These are phyloP conservation scores for Periophthalmodon schlosseri DNA, from an alignment of 2,113 vertebrate species.

Conservation along the genomic window DNA sequence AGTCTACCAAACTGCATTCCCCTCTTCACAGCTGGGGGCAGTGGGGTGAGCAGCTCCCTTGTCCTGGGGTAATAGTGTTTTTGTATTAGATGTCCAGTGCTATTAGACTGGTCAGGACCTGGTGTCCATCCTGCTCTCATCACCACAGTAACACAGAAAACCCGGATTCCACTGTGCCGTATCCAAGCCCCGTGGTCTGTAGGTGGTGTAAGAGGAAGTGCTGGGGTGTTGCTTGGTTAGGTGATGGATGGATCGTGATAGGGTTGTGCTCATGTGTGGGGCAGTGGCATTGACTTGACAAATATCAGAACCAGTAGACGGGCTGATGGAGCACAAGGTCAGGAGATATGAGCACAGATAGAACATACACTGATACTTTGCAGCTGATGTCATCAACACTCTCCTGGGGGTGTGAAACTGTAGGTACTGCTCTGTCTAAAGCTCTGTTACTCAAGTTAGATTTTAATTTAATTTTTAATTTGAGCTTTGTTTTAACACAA, in stretches of 20 bases:
- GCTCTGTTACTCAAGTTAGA: no score
- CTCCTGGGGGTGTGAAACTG: no score
- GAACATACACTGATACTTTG: neutral
- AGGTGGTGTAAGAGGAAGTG: constrained; percentile 1
- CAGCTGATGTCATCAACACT: no score
- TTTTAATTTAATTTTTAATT: no score
- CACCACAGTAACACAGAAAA: constrained; percentile 23
- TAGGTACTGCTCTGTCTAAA: no score
- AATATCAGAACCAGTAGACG: constrained; percentile 23
- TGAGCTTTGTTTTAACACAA: no score
- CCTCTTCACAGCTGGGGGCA: constrained; percentile 33
- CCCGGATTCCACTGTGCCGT: constrained; percentile 18
- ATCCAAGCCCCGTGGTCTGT: neutral
- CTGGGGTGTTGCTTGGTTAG: constrained; percentile 18
- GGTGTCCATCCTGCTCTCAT: constrained; percentile 48
- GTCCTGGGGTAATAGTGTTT: constrained; percentile 65
- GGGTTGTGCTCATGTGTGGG: constrained; percentile 28
- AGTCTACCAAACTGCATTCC: constrained; percentile 31
- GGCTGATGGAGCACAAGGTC: constrained; percentile 38
- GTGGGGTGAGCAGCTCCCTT: constrained; percentile 22
- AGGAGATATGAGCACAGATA: constrained; percentile 19
- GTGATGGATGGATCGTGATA: constrained; percentile 37
- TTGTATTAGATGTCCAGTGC: constrained; percentile 59
- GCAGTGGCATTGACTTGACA: constrained; percentile 38
- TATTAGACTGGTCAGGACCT: constrained; percentile 47